phyloP scores from a whole-genome alignment of 2,113 vertebrate species.

The Pipra filicauda region DNA sequence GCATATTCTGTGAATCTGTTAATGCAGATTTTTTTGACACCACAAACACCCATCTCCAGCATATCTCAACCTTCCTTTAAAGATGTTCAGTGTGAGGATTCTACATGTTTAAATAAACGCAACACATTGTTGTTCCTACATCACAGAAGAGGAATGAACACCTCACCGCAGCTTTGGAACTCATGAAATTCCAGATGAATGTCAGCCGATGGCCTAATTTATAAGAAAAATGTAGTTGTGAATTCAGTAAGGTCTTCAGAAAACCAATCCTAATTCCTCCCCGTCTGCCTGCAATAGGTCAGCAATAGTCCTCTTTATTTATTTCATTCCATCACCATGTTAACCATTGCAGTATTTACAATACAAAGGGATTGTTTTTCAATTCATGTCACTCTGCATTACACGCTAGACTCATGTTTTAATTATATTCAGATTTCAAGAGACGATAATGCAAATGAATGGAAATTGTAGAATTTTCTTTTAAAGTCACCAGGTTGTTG shows the following conservation, averaged over 20 bases:
- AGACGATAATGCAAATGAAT: not conserved
- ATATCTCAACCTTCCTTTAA: not conserved
- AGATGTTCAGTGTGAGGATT: not conserved
- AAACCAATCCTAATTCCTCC: not conserved
- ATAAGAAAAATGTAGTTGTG: not conserved
- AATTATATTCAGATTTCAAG: not conserved
- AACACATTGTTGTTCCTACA: not conserved
- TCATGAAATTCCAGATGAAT: not conserved
- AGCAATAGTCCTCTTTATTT: not conserved
- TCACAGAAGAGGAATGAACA: not conserved
- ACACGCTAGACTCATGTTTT: not conserved
- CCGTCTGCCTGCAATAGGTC: not conserved
- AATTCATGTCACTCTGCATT: not conserved
- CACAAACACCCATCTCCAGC: not conserved
- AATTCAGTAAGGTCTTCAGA: not conserved
- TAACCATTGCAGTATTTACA: not conserved
- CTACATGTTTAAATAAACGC: not conserved
- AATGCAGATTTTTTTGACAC: not conserved
- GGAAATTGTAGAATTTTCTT: not conserved
- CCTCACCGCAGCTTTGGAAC: not conserved
- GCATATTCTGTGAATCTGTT: not conserved
- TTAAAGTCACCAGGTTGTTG: not conserved
- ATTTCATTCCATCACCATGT: not conserved
- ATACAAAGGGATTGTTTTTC: not conserved
- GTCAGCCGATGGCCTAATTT: rapidly evolving